A percentile compares a stretch with the other conserved stretches of the same genome.
phyloP scores from a whole-genome alignment of 2,888 invertebrate species.

The Drosophila ezoana region DNA sequence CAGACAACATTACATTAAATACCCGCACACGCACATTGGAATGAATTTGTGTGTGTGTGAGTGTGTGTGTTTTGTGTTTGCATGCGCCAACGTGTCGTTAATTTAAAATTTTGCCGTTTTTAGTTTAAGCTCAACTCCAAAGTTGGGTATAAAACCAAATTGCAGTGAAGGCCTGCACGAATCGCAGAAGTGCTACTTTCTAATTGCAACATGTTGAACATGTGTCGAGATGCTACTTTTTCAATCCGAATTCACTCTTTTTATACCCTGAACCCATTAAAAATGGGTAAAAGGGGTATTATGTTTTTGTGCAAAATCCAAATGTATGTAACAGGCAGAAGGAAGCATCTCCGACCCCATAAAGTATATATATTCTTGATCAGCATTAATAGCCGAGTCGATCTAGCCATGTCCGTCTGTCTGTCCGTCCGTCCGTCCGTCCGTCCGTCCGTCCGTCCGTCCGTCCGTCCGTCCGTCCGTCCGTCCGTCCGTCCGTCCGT shows the following conservation, averaged over 20 bases:
- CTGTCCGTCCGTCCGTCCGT: too few relatives aligned
- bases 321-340: too few relatives aligned
- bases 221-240: not conserved
- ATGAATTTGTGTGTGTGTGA: constrained; percentile 21
- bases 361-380: too few relatives aligned
- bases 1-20: constrained; percentile 71
- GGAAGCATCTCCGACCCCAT: too few relatives aligned
- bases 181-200: constrained; percentile 15
- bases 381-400: too few relatives aligned
- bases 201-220: not conserved
- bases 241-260: not conserved
- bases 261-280: too few relatives aligned
- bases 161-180: constrained; percentile 32
- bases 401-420: too few relatives aligned
- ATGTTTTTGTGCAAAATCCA: too few relatives aligned
- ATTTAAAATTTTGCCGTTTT: constrained; percentile 73
- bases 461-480: too few relatives aligned
- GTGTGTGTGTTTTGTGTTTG: constrained; percentile 32
- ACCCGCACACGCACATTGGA: constrained; percentile 30
- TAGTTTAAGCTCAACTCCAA: constrained; percentile 58
- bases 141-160: constrained; percentile 14
- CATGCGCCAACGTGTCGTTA: constrained; percentile 37
- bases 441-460: too few relatives aligned
- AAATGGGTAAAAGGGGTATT: too few relatives aligned
- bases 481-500: too few relatives aligned